Evolutionary conservation across 2,888 invertebrate species (phyloP).

Genomic region (Cephus rjabovi): DNA sequence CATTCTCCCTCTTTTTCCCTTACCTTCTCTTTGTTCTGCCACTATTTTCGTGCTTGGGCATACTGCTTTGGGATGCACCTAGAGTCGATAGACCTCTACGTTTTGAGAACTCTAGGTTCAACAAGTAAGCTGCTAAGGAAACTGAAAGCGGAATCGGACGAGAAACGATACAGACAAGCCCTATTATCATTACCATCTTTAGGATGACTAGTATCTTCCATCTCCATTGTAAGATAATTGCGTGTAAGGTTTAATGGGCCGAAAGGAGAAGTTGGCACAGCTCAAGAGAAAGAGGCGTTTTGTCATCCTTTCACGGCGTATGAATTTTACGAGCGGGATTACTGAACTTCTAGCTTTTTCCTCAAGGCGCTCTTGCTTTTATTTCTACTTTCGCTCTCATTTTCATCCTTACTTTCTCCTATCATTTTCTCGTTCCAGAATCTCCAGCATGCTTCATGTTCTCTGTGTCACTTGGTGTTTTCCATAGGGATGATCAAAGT

Average conservation of each 20-base stretch:
- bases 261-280: not conserved
- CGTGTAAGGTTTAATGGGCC: not conserved
- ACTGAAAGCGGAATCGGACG: not conserved
- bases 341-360: not conserved
- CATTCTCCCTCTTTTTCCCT: not conserved
- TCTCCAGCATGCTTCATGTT: not conserved
- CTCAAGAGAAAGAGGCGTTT: slow-evolving; percentile 8
- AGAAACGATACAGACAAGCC: not conserved
- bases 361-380: not conserved
- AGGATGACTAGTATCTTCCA: not conserved
- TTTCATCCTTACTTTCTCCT: not conserved
- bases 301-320: slow-evolving; percentile 19
- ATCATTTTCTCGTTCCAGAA: not conserved
- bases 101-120: not conserved
- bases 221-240: not conserved
- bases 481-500: not conserved
- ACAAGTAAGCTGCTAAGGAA: not conserved
- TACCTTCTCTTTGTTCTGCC: not conserved
- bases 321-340: slow-evolving; percentile 20
- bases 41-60: not conserved
- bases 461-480: not conserved
- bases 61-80: not conserved
- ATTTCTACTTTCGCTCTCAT: not conserved
- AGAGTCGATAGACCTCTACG: not conserved
- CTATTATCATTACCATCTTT: not conserved